Evolutionary conservation across 2,888 invertebrate genomes (phyloP).

Genomic region (Entomobrya multifasciata): DNA sequence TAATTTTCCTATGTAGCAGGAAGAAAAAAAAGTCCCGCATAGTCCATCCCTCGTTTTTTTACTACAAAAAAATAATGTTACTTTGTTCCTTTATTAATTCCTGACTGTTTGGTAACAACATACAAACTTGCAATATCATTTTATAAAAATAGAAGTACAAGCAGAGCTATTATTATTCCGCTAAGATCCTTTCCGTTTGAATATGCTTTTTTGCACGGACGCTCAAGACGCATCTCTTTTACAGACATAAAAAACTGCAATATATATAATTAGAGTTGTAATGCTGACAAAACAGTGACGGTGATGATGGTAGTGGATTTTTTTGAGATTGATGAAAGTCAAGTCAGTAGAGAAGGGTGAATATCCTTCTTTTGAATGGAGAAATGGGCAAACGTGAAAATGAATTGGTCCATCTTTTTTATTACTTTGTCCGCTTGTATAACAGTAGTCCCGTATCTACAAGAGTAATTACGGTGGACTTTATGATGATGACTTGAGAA

Average conservation of each 20-base stretch:
- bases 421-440: too few species aligned
- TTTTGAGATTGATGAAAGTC: slow-evolving; percentile 16
- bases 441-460: too few species aligned
- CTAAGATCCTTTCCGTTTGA: slow-evolving; percentile 8
- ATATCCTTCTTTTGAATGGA: slow-evolving; percentile 45
- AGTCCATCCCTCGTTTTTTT: not conserved
- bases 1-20: not conserved
- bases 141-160: too few species aligned
- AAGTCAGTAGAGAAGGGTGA: slow-evolving; percentile 59
- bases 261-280: slow-evolving; percentile 27
- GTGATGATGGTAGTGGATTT: not conserved
- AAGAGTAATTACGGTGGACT: too few species aligned
- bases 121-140: slow-evolving; percentile 46
- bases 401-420: too few species aligned
- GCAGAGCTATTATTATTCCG: slow-evolving; percentile 11
- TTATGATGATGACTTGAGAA: too few species aligned
- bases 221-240: too few species aligned
- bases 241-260: slow-evolving; percentile 39
- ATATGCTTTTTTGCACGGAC: slow-evolving; percentile 16
- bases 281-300: not conserved
- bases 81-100: slow-evolving; percentile 25
- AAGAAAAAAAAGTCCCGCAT: not conserved
- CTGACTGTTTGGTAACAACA: slow-evolving; percentile 2
- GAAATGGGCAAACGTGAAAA: not conserved
- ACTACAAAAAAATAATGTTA: not conserved